phyloP scores from a whole-genome alignment of 2,888 invertebrate species.

The Heteropelma amictum region DNA sequence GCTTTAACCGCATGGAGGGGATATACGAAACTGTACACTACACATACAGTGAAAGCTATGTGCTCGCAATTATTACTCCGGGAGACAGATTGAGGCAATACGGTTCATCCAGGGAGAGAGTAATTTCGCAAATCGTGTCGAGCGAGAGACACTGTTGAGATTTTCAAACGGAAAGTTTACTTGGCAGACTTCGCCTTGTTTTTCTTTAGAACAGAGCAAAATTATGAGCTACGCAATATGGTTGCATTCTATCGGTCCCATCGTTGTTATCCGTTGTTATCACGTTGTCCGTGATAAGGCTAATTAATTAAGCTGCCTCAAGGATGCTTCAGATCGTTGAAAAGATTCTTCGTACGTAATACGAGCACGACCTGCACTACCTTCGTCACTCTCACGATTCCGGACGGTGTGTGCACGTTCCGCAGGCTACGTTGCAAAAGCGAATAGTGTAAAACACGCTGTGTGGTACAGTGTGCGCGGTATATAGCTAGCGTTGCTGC shows the following conservation, averaged over 20 bases:
- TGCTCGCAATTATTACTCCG: conserved; percentile 12
- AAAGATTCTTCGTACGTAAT: conserved; percentile 15
- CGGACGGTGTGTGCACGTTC: neutral
- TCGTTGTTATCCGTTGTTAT: too few species aligned
- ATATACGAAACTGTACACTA: neutral
- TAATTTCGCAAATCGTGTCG: neutral
- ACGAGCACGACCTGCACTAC: conserved; percentile 13
- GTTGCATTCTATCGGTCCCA: neutral
- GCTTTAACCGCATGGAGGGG: neutral
- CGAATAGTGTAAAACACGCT: neutral
- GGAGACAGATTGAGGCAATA: conserved; percentile 24
- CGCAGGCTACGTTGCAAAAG: neutral
- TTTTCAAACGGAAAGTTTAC: too few species aligned
- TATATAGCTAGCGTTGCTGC: conserved; percentile 3
- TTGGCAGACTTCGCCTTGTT: too few species aligned
- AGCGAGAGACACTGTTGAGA: neutral
- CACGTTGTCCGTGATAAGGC: neutral
- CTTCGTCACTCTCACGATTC: conserved; percentile 1
- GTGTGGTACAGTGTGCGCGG: neutral
- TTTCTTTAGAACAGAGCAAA: too few species aligned
- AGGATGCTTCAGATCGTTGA: neutral
- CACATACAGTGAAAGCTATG: neutral
- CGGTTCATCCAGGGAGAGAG: conserved; percentile 16
- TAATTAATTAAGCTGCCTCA: neutral
- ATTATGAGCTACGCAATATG: neutral